Evolutionary conservation across 2,888 invertebrate genomes (phyloP).

Genomic region (Dasysyrphus tricinctus): DNA sequence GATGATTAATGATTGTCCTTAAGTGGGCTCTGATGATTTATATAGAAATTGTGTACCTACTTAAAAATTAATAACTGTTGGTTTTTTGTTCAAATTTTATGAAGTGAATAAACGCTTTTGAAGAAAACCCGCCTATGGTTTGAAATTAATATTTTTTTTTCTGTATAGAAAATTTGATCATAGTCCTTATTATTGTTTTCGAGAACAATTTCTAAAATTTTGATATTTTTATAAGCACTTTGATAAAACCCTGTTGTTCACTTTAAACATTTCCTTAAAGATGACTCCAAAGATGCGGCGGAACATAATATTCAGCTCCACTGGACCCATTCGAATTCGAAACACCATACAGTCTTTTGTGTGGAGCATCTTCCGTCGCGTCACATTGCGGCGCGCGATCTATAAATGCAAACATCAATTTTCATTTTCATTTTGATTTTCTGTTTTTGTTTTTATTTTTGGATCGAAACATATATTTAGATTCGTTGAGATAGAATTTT

Average conservation of each 20-base stretch:
- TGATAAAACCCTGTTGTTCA: background rate
- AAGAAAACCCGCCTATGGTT: background rate
- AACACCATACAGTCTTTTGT: conserved; percentile 47
- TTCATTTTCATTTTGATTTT: conserved; percentile 39
- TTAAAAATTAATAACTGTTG: too few relatives aligned
- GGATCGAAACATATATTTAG: conserved; percentile 59
- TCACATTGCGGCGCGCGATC: conserved; percentile 47
- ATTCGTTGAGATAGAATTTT: conserved; percentile 13
- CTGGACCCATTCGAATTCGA: conserved; percentile 64
- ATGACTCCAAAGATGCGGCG: conserved; percentile 60
- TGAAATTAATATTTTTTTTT: background rate
- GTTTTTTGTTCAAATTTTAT: too few relatives aligned
- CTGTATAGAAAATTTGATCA: background rate
- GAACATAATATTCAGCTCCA: conserved; percentile 35
- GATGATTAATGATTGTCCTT: too few relatives aligned
- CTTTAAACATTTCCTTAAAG: background rate
- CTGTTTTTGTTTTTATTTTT: conserved; percentile 49
- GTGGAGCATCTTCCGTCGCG: conserved; percentile 42
- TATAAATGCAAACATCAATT: conserved; percentile 44
- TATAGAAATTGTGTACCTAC: too few relatives aligned
- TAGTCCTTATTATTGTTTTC: background rate
- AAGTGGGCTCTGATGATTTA: too few relatives aligned
- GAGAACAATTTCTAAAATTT: background rate
- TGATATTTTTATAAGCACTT: background rate
- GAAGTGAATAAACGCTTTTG: background rate